phyloP scores from a whole-genome alignment of 1,140 invertebrate species.

The Choristoneura fumiferana region DNA sequence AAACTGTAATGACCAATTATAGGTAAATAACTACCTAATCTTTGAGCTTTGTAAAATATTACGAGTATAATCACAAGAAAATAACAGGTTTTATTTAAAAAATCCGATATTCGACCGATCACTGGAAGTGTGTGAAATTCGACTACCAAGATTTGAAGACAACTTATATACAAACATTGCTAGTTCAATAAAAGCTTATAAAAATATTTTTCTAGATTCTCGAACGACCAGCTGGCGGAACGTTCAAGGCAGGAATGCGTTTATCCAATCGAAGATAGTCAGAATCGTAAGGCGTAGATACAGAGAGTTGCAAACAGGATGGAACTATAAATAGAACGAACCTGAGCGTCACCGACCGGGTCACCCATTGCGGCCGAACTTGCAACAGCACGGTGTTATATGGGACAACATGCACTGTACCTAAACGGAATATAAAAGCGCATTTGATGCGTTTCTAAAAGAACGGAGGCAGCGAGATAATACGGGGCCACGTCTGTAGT shows the following conservation, averaged over 20 bases:
- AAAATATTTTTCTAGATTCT: no score
- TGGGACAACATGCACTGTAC: not conserved
- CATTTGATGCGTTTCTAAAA: not conserved
- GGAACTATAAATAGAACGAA: constrained; percentile 1
- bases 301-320: constrained; percentile 1
- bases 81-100: no score
- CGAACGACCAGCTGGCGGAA: not conserved
- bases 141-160: no score
- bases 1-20: no score
- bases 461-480: not conserved
- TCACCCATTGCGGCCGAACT: not conserved
- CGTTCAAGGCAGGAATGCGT: constrained; percentile 8
- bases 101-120: no score
- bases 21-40: no score
- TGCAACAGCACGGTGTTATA: not conserved
- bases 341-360: constrained; percentile 2
- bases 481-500: no score
- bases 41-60: no score
- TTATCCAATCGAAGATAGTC: constrained; percentile 9
- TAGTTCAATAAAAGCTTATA: no score
- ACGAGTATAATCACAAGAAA: no score
- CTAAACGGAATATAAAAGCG: not conserved
- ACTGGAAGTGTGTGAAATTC: no score
- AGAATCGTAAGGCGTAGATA: not conserved
- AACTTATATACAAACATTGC: no score